phyloP scores from a whole-genome alignment of 2,888 invertebrate genomes.

The Neuroscelio doddi region DNA sequence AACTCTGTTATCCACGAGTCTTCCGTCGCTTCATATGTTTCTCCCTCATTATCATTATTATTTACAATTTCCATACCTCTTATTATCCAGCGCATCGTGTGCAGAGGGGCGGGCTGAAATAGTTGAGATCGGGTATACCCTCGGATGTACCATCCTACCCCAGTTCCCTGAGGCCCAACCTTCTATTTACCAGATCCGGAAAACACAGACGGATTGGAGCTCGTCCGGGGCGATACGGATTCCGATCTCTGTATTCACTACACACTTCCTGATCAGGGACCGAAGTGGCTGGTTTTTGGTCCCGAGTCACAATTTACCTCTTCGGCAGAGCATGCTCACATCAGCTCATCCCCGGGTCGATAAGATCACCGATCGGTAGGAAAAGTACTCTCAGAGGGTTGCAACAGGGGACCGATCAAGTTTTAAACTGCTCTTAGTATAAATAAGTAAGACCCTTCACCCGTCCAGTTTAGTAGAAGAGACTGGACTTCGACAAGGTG shows the following conservation, averaged over 20 bases:
- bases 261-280: too few species aligned
- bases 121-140: constrained; percentile 21
- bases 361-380: too few species aligned
- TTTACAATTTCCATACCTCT: neutral
- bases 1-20: too few species aligned
- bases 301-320: neutral
- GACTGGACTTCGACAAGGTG: too few species aligned
- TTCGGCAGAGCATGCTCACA: constrained; percentile 21
- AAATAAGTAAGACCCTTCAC: too few species aligned
- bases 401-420: too few species aligned
- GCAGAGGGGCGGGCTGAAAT: constrained; percentile 21
- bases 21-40: too few species aligned
- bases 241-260: too few species aligned
- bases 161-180: constrained; percentile 25
- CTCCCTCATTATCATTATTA: neutral
- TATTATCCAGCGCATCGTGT: constrained; percentile 25
- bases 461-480: too few species aligned
- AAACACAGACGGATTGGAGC: constrained; percentile 18
- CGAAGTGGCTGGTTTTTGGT: constrained; percentile 5
- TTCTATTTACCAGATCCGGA: constrained; percentile 21
- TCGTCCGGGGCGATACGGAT: constrained; percentile 16
- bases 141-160: constrained; percentile 20
- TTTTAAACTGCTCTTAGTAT: too few species aligned
- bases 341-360: too few species aligned
- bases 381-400: too few species aligned